Evolutionary conservation across 2,888 invertebrate species (phyloP).

Genomic region (Heliconius sara): DNA sequence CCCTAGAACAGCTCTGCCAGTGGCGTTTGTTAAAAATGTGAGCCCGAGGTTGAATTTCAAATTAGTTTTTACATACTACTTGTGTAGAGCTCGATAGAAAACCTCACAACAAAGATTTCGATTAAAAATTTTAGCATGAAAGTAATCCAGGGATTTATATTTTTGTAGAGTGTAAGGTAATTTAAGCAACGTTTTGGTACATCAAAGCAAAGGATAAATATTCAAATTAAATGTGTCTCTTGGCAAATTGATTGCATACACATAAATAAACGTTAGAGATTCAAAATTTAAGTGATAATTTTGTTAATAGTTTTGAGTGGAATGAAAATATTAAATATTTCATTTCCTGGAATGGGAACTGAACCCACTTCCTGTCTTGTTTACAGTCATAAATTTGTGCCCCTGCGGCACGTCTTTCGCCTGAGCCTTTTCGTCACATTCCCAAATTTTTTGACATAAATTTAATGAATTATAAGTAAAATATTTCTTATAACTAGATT

Average conservation of each 20-base stretch:
- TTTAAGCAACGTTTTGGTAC: neutral
- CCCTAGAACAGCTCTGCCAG: neutral
- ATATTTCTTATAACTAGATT: too few species aligned
- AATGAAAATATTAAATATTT: too few species aligned
- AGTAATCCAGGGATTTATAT: neutral
- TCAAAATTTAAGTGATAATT: too few species aligned
- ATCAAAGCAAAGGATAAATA: too few species aligned
- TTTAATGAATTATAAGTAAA: too few species aligned
- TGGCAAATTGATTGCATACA: too few species aligned
- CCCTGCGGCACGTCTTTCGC: neutral
- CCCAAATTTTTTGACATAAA: too few species aligned
- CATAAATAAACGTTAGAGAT: too few species aligned
- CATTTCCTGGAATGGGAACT: neutral
- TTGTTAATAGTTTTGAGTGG: too few species aligned
- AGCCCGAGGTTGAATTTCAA: constrained; percentile 52
- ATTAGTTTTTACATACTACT: constrained; percentile 27
- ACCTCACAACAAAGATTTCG: constrained; percentile 6
- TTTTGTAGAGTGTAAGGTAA: neutral
- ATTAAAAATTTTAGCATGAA: neutral
- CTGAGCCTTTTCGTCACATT: too few species aligned
- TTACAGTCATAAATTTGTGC: neutral
- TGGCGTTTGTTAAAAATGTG: constrained; percentile 30
- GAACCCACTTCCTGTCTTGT: neutral
- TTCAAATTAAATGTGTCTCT: too few species aligned
- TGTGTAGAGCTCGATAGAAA: neutral